phyloP scores from a whole-genome alignment of 2,888 invertebrate genomes.

The Noctua comes region DNA sequence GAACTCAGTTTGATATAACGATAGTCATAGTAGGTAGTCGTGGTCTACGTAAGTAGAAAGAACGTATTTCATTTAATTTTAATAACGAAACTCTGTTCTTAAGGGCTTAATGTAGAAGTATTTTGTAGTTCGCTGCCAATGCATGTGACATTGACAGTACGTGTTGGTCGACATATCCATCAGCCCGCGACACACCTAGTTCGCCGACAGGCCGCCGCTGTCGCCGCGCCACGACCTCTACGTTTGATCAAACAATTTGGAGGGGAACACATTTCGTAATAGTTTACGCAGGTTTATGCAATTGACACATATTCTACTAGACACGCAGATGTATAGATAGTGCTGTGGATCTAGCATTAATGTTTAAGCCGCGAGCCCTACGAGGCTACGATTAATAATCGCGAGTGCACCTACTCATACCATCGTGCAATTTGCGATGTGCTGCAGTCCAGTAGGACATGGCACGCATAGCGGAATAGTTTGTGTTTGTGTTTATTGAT shows the following conservation, averaged over 20 bases:
- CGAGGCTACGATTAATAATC: not conserved
- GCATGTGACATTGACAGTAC: conserved; percentile 13
- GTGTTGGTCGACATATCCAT: conserved; percentile 12
- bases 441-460: not conserved
- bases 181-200: not conserved
- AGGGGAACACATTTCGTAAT: conserved; percentile 30
- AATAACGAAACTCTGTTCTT: not conserved
- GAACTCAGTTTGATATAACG: not conserved
- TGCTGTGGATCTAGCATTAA: not conserved
- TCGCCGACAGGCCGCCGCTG: not conserved
- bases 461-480: conserved; percentile 4
- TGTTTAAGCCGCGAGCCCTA: not conserved
- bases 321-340: not conserved
- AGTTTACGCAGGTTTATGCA: not conserved
- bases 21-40: not conserved
- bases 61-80: not conserved
- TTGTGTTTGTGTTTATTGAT: conserved; percentile 9
- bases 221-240: conserved; percentile 18
- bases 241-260: conserved; percentile 32
- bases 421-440: not conserved
- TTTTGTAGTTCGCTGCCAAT: not conserved
- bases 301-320: not conserved
- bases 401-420: conserved; percentile 3
- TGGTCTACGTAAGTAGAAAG: no score
- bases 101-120: not conserved